Evolutionary conservation across 2,888 invertebrate genomes (phyloP), one percentile per base, ranked within the genome.

Genomic region (Timema cristinae): DNA sequence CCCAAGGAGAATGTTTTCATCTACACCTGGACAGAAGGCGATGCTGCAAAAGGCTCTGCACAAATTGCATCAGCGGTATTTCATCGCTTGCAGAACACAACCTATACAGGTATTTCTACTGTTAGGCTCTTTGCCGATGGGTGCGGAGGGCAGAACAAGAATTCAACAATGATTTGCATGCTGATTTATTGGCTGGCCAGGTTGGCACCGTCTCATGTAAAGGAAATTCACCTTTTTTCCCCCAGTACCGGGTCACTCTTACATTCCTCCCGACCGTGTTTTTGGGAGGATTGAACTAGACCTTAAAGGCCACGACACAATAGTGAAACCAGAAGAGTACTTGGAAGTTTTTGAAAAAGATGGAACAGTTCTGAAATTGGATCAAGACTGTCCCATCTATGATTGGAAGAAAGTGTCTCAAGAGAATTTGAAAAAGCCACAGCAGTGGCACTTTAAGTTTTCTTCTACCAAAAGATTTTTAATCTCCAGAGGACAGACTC

Each of bases 21-120:
- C 15, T 80, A 79, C 72, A 52, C 59, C 66, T 79, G 81, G 78
- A 77, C 76, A 16, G 80, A 80, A 77, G 74, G 78, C 73, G 70
- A 77, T 70, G 74, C 68, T 71, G 54, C 67, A 32, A 80, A 80
- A 77, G 78, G 78, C 13, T 77, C 79, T 8, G 78, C 79, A 73
- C 76, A 79, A 76, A 79, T 63, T 47, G 63, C 47, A 7, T 63
- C 47, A 15, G 63, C 63, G 32, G 47, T 63, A 10, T 63, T 47
- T 63, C 16, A 63, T 15, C 32, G 63, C 32, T 63, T 63, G 48
- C 63, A 63, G 13, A 63, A 63, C 63, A 63, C 56, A 56, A 50
- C 56, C 11, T 59, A 59, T 49, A 61, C 47, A 52, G 56, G 59
- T 54, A 56, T 59, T 49, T 59, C 9, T 59, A 56, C 68, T 47